Conservation (phyloP, 2,797 vertebrate genomes). For the Rhincodon typus region DNA sequence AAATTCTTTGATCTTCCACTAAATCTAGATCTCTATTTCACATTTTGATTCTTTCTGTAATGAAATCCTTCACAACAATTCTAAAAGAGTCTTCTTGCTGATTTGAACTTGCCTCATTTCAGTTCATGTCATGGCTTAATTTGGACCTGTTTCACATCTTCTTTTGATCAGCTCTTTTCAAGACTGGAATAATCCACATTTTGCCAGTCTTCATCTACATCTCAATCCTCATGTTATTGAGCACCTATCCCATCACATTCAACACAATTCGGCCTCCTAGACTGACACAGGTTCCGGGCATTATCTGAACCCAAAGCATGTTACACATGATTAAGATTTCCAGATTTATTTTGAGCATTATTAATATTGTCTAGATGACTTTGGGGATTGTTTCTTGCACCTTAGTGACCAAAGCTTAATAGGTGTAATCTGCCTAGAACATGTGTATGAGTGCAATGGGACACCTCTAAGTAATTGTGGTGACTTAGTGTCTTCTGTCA, state of each 20-base stretch:
- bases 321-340: too few species aligned
- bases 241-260: not conserved
- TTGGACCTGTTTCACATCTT: too few species aligned
- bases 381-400: not conserved
- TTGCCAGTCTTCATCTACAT: not conserved
- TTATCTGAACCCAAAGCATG: too few species aligned
- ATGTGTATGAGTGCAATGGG: not conserved
- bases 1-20: too few species aligned
- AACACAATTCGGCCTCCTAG: too few species aligned
- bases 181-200: not conserved
- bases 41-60: too few species aligned
- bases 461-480: not conserved
- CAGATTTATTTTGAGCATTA: too few species aligned
- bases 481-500: not conserved
- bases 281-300: too few species aligned
- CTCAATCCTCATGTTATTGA: not conserved
- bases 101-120: not conserved
- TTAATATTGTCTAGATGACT: not conserved
- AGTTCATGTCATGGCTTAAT: not conserved
- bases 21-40: too few species aligned
- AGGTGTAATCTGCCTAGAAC: not conserved
- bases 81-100: not conserved
- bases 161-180: not conserved
- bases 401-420: not conserved
- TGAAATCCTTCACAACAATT: too few species aligned